phyloP scores from a whole-genome alignment of 2,113 vertebrate species.

The Corydoras sp. region DNA sequence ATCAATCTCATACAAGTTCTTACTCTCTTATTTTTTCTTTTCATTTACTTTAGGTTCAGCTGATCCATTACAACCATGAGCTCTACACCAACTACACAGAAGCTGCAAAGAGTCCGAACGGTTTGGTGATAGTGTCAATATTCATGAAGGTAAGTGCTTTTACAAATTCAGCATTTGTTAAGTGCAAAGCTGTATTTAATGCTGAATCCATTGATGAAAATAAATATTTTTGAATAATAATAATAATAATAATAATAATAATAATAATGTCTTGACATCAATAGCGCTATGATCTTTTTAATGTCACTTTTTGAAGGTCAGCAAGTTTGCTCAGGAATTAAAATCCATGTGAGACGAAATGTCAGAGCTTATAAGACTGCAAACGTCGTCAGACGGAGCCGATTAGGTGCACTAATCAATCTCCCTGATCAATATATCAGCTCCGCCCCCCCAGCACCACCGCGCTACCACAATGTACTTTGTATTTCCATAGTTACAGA shows the following conservation, averaged over 20 bases:
- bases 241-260: neutral
- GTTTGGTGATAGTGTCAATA: slow-evolving; percentile 97
- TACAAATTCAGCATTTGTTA: neutral
- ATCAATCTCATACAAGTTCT: neutral
- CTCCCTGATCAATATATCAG: no score
- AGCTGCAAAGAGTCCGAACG: slow-evolving; percentile 96
- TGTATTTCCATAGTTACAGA: no score
- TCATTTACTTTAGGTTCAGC: slow-evolving; percentile 77
- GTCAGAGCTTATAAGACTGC: no score
- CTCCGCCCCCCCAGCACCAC: no score
- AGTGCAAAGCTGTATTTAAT: neutral
- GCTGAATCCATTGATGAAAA: no score
- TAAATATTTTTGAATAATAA: no score
- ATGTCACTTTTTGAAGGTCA: slow-evolving; percentile 1
- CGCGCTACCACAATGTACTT: no score
- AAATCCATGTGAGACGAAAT: neutral
- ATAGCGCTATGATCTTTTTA: slow-evolving; percentile 7
- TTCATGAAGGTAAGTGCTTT: slow-evolving; percentile 93
- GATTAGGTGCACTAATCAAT: no score
- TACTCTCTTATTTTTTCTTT: neutral
- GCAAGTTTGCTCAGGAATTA: neutral
- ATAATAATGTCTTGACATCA: neutral
- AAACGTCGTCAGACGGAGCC: no score
- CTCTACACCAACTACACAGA: slow-evolving; percentile 95
- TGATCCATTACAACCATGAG: slow-evolving; percentile 99